Conservation (phyloP, 2,797 vertebrate species). For the Atherinosoma microstoma region DNA sequence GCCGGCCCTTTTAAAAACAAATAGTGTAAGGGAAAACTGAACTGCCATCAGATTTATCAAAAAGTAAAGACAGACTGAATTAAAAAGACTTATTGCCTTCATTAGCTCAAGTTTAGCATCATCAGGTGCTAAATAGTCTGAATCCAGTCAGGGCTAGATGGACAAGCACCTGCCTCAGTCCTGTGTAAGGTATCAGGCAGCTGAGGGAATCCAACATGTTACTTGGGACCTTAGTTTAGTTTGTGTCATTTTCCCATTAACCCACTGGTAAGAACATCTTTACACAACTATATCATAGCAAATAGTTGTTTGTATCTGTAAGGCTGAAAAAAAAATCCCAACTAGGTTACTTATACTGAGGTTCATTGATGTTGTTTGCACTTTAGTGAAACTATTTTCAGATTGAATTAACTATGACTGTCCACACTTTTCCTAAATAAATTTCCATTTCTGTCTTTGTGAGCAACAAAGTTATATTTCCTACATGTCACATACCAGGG, state of each 20-base stretch:
- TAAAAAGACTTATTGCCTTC: conserved; percentile 51
- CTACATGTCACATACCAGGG: no score
- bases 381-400: no score
- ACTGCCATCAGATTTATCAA: conserved; percentile 44
- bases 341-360: no score
- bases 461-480: no score
- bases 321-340: not conserved
- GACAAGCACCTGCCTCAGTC: conserved; percentile 5
- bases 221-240: not conserved
- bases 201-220: not conserved
- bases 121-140: conserved; percentile 54
- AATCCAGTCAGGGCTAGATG: conserved; percentile 41
- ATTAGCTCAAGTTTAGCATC: conserved; percentile 55
- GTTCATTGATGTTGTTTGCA: no score
- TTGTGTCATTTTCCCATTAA: not conserved
- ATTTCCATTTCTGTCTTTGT: no score
- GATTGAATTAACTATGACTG: no score
- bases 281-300: not conserved
- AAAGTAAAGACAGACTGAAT: conserved; percentile 33
- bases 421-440: no score
- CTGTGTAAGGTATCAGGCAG: not conserved
- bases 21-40: conserved; percentile 29
- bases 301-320: not conserved
- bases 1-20: conserved; percentile 43
- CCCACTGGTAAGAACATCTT: not conserved